Evolutionary conservation across 2,797 vertebrate species (phyloP).

Genomic region (Lates japonicus): DNA sequence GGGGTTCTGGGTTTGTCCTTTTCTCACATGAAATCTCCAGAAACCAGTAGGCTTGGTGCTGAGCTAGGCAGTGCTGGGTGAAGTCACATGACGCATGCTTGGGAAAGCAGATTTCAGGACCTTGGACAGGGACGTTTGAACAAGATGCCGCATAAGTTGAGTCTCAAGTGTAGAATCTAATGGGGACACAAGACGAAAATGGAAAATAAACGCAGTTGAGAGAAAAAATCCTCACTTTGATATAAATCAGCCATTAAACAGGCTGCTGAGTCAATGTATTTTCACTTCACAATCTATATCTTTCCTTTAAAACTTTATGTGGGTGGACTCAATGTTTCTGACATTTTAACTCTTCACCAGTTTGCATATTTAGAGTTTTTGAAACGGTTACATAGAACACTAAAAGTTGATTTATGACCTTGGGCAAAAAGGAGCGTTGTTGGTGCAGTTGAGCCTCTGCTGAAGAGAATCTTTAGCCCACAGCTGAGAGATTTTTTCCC

Average conservation of each 20-base stretch:
- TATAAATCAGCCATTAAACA: background rate
- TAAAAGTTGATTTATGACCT: constrained; percentile 17
- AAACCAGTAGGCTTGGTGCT: constrained; percentile 79
- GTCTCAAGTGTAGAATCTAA: background rate
- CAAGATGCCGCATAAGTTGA: constrained; percentile 65
- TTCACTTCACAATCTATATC: background rate
- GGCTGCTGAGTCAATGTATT: background rate
- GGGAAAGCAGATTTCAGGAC: constrained; percentile 82
- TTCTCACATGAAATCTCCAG: constrained; percentile 82
- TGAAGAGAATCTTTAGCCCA: background rate
- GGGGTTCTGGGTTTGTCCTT: constrained; percentile 68
- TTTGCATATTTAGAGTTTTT: background rate
- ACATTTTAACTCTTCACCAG: background rate
- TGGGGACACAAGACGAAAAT: too few species aligned
- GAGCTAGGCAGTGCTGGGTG: constrained; percentile 78
- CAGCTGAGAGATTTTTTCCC: too few species aligned
- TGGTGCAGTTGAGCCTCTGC: background rate
- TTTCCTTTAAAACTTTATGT: background rate
- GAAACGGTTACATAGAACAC: constrained; percentile 5
- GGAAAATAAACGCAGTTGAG: background rate
- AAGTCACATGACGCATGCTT: constrained; percentile 86
- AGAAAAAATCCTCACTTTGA: background rate
- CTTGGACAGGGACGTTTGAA: constrained; percentile 81
- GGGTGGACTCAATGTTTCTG: background rate
- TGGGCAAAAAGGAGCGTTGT: background rate